phyloP scores from a whole-genome alignment of 2,797 vertebrate species.

The Pteronotus mesoamericanus region DNA sequence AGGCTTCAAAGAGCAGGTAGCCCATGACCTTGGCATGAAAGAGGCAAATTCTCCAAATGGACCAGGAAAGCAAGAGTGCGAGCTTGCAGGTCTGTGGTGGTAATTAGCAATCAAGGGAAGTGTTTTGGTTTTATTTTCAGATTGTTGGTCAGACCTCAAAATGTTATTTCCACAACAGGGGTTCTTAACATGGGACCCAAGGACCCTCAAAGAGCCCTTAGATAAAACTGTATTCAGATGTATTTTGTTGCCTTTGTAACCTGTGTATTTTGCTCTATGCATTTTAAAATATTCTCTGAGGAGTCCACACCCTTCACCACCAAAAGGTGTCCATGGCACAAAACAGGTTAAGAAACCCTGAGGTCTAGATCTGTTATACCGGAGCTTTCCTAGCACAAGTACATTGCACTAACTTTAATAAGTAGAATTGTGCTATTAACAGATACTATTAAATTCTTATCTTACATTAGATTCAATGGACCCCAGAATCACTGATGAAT shows the following conservation, averaged over 20 bases:
- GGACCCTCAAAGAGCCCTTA: not conserved
- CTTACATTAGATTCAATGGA: constrained; percentile 68
- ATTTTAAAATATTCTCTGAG: not conserved
- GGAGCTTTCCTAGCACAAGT: not conserved
- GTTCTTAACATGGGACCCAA: not conserved
- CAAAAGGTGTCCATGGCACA: not conserved
- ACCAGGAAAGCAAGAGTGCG: not conserved
- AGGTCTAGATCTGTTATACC: not conserved
- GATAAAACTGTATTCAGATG: not conserved
- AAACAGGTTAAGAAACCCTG: not conserved
- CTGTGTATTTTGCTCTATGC: not conserved
- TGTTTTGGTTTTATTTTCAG: not conserved
- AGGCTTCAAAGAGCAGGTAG: not conserved
- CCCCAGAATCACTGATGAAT: constrained; percentile 68
- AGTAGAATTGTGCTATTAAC: not conserved
- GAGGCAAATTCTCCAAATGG: not conserved
- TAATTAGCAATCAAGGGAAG: not conserved
- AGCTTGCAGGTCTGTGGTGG: not conserved
- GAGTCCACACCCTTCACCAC: not conserved
- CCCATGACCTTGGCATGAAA: not conserved
- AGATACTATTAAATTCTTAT: not conserved
- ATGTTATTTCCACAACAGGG: not conserved
- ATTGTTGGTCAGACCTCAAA: not conserved
- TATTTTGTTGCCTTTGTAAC: not conserved
- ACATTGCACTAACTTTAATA: no score